These are phyloP conservation scores for Tachysurus fulvidraco DNA, from an alignment of 2,113 vertebrate genomes.

Conservation along the genomic window DNA sequence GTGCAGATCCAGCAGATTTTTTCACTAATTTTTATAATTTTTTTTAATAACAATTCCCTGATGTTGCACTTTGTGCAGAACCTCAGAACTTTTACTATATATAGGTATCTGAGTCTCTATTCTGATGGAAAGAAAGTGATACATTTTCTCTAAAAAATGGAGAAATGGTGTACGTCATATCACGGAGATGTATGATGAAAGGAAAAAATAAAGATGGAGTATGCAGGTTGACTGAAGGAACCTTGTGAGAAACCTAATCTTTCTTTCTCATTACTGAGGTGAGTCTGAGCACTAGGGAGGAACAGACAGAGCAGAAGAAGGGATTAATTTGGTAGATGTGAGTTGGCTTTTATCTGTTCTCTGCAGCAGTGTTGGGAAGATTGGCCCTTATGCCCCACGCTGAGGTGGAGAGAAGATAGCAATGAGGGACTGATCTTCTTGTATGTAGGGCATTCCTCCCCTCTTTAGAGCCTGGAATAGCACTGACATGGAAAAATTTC, in stretches of 20 bases:
- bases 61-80: too few species aligned
- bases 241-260: constrained; percentile 43
- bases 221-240: constrained; percentile 38
- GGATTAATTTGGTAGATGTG: constrained; percentile 39
- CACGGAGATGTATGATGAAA: neutral
- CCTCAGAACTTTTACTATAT: neutral
- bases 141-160: neutral
- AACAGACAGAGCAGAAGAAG: constrained; percentile 4
- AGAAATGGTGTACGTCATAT: neutral
- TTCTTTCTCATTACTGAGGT: constrained; percentile 26
- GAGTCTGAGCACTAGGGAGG: constrained; percentile 37
- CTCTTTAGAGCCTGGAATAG: constrained; percentile 55
- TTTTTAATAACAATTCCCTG: neutral
- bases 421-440: constrained; percentile 48
- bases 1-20: neutral
- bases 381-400: constrained; percentile 48
- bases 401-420: constrained; percentile 32
- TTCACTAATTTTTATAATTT: too few species aligned
- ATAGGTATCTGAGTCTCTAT: neutral
- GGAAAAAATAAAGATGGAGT: constrained; percentile 19
- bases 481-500: constrained; percentile 53
- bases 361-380: constrained; percentile 40
- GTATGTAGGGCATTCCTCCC: constrained; percentile 63
- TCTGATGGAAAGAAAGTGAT: neutral
- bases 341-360: constrained; percentile 52